These are phyloP conservation scores for Habrosyne pyritoides DNA, from an alignment of 2,888 invertebrate species.

Conservation along the genomic window DNA sequence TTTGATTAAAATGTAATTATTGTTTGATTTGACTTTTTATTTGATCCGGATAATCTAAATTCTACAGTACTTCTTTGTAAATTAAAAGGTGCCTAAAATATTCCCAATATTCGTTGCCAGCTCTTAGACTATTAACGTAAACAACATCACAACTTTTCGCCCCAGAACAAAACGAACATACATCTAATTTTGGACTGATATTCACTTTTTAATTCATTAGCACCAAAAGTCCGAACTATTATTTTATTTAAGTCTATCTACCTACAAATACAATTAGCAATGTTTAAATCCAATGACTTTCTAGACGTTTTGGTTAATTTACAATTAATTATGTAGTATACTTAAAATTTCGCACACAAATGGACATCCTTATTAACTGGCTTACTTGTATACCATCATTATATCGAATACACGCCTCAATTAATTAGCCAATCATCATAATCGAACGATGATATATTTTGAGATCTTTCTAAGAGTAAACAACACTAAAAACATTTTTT, in stretches of 20 bases:
- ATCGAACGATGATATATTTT: not conserved
- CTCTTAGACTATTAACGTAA: too few relatives aligned
- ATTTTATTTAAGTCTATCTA: conserved; percentile 60
- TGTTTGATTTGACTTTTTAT: too few relatives aligned
- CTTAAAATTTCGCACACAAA: conserved; percentile 3
- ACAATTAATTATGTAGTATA: not conserved
- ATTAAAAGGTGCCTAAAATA: too few relatives aligned
- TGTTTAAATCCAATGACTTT: conserved; percentile 34
- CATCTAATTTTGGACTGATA: conserved; percentile 63
- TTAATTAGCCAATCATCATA: not conserved
- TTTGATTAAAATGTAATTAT: too few relatives aligned
- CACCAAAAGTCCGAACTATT: conserved; percentile 77
- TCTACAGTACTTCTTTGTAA: too few relatives aligned
- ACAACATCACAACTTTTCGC: conserved; percentile 1
- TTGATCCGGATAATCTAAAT: too few relatives aligned
- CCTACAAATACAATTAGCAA: conserved; percentile 50
- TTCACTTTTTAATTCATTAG: conserved; percentile 62
- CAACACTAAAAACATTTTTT: not conserved
- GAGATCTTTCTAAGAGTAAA: not conserved
- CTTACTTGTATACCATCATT: not conserved
- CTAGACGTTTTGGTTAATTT: conserved; percentile 15
- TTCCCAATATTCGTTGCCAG: too few relatives aligned
- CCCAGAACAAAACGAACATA: conserved; percentile 20
- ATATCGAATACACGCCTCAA: not conserved
- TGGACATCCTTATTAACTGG: conserved; percentile 1